These are phyloP conservation scores for Eunapius fragilis DNA, from an alignment of 37 sponge, comb jelly and placozoan genomes.

Conservation along the genomic window DNA sequence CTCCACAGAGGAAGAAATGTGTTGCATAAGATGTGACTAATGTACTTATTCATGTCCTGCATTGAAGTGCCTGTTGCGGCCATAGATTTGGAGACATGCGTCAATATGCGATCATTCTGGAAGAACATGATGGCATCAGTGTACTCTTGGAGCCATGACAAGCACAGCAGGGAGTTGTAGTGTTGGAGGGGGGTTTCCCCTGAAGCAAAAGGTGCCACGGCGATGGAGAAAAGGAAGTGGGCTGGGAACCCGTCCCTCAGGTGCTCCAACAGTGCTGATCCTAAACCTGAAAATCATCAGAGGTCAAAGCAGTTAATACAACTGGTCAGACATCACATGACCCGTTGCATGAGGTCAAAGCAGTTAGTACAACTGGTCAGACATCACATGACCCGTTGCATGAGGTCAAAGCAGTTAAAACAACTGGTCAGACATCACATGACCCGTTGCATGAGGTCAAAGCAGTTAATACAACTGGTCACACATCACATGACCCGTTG, in stretches of 20 bases:
- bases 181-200: slow-evolving; percentile 94
- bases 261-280: slow-evolving; percentile 66
- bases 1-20: slow-evolving; percentile 41
- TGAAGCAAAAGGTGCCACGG: slow-evolving; percentile 71
- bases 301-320: not conserved
- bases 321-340: no score
- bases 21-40: slow-evolving; percentile 28
- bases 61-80: slow-evolving; percentile 17
- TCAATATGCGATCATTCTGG: slow-evolving; percentile 68
- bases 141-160: slow-evolving; percentile 62
- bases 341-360: no score
- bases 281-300: slow-evolving; percentile 43
- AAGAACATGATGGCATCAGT: slow-evolving; percentile 76
- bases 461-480: no score
- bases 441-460: no score
- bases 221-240: slow-evolving; percentile 52
- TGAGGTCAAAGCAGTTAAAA: no score
- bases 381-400: no score
- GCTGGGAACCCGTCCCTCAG: slow-evolving; percentile 68
- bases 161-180: slow-evolving; percentile 82
- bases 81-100: slow-evolving; percentile 10
- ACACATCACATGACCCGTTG: no score
- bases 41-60: slow-evolving; percentile 50
- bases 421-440: no score
- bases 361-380: no score